phyloP scores from a whole-genome alignment of 2,113 vertebrate genomes.

The Myotis brandtii region DNA sequence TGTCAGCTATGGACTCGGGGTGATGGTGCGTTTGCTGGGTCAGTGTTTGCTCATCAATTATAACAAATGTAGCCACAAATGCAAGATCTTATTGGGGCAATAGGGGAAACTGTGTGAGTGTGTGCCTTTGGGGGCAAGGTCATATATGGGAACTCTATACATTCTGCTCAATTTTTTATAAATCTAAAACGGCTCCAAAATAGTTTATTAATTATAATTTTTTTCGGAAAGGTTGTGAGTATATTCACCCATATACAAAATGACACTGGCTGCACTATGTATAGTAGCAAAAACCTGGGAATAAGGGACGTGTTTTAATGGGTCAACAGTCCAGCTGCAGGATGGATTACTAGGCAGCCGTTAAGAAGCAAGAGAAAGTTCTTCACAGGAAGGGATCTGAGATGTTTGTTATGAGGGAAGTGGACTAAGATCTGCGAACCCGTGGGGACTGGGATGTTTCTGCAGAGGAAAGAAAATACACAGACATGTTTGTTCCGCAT shows the following conservation, averaged over 20 bases:
- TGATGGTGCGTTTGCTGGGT: no score
- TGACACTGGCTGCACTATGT: background rate
- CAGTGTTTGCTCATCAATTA: rapidly evolving
- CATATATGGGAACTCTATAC: background rate
- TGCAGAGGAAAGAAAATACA: background rate
- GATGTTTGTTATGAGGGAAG: background rate
- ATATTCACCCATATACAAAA: background rate
- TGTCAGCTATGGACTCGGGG: rapidly evolving
- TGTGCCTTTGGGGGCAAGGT: background rate
- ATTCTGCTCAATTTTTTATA: background rate
- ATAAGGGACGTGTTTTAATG: background rate
- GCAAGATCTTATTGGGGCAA: no score
- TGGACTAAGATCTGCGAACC: rapidly evolving
- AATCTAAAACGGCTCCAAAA: background rate
- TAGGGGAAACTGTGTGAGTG: background rate
- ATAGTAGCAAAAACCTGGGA: no score
- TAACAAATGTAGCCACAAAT: no score
- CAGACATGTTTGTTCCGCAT: rapidly evolving
- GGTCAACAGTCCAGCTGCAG: rapidly evolving
- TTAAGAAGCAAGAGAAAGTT: background rate
- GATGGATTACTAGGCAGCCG: background rate
- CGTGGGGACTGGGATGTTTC: rapidly evolving
- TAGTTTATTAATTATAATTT: background rate
- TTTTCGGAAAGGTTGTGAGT: background rate
- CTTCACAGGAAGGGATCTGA: background rate